Evolutionary conservation across 92 coral and sea anemone genomes (phyloP).

Genomic region (Palythoa caribaeorum): DNA sequence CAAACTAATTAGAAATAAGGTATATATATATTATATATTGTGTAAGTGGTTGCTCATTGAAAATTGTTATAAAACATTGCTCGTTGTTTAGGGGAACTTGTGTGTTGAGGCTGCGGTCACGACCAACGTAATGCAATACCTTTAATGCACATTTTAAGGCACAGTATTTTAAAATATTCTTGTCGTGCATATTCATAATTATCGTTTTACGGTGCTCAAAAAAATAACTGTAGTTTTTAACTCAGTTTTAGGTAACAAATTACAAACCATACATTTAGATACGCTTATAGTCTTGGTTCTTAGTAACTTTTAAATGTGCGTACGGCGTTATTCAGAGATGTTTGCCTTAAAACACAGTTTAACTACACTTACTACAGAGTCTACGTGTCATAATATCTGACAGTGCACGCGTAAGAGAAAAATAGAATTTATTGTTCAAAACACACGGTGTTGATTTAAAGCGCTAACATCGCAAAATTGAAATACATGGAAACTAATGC

Average conservation of each 20-base stretch:
- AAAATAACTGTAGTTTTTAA: neutral
- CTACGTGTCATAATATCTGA: conserved; percentile 52
- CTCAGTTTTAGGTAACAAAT: conserved; percentile 27
- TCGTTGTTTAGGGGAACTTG: conserved; percentile 94
- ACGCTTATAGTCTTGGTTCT: conserved; percentile 53
- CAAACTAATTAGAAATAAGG: conserved; percentile 42
- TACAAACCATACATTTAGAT: conserved; percentile 31
- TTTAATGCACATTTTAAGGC: neutral
- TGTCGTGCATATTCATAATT: neutral
- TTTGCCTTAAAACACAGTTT: conserved; percentile 59
- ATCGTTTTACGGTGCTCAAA: conserved; percentile 6
- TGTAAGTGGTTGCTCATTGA: conserved; percentile 29
- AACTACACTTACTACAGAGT: conserved; percentile 48
- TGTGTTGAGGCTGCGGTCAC: conserved; percentile 63
- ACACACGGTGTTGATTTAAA: conserved; percentile 74
- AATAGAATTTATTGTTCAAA: conserved; percentile 60
- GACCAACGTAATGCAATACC: conserved; percentile 9
- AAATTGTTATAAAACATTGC: conserved; percentile 37
- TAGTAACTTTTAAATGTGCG: conserved; percentile 53
- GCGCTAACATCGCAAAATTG: conserved; percentile 84
- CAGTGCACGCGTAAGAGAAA: conserved; percentile 64
- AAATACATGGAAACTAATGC: conserved; percentile 90
- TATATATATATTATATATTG: neutral
- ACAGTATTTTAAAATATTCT: neutral
- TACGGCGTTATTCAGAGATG: conserved; percentile 56